Base-by-base conservation (phyloP, 2,113 vertebrate species). In the Otus sunia region DNA sequence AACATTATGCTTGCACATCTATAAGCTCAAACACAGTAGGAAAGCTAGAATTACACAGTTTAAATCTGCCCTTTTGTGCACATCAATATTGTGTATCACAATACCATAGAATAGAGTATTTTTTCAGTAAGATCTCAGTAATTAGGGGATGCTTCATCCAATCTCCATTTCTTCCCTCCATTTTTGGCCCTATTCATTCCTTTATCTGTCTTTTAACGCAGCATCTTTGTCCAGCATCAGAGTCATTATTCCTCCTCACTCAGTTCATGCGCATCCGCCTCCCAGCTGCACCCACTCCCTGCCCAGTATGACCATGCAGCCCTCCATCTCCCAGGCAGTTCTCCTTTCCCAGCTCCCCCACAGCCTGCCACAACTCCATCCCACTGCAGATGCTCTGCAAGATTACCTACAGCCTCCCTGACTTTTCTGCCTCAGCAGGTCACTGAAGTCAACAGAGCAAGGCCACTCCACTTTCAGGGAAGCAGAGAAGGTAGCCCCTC, bases 241-340 rank as follows among this genome's bases (percentile, higher is more conserved):
- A 75, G 67, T 47, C 25, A 21, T 23, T 49, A 23, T 0, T 43
- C 21, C 74, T 71, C 37, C 36, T 68, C 36, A 32, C 18, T 29
- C 45, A 5, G 47, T 8, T 32, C 47, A 30, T 3, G 7, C 4
- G 3, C 4, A 7, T 41, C 52, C 25, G 11, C 9, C 15, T 49
- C 14, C 16, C 30, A 32, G 41, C 43, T n/a, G 43, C 11, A 4
- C 55, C 29, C 6, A 6, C 32, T 21, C 72, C 29, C 63, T 43
- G 34, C n/a, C 18, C 39, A 16, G 52, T 12, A 3, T 1, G 2
- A 15, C 47, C 25, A 2, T 9, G 9, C 9, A 22, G 47, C 17
- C 1, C 0, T 34, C 56, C 8, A 2, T 9, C 66, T 53, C 36
- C 59, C 0, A 0, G 37, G 23, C 45, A 21, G 10, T 13, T 41